phyloP scores from a whole-genome alignment of 1,140 invertebrate species.

The Monochamus saltuarius region DNA sequence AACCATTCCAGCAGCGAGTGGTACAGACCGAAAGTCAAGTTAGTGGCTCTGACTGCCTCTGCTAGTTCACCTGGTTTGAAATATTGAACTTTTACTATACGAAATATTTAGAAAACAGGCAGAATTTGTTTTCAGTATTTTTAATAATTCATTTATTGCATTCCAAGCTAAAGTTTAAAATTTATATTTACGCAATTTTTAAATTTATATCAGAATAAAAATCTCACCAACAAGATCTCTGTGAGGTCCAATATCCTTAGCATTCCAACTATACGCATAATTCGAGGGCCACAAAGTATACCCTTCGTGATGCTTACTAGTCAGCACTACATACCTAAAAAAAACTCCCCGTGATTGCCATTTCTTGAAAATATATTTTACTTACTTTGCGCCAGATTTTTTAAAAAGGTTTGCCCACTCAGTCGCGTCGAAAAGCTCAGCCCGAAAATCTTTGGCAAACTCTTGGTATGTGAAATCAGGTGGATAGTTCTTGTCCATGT shows the following conservation, averaged over 20 bases:
- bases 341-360: neutral
- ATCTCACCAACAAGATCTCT: constrained; percentile 72
- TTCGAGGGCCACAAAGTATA: constrained; percentile 87
- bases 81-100: neutral
- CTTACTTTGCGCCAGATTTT: constrained; percentile 75
- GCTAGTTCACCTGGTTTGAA: constrained; percentile 65
- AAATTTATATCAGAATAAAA: too few species aligned
- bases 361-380: neutral
- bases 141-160: too few species aligned
- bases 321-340: constrained; percentile 82
- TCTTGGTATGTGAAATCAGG: constrained; percentile 85
- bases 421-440: constrained; percentile 78
- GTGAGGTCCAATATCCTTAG: constrained; percentile 81
- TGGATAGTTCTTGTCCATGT: constrained; percentile 75
- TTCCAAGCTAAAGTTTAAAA: too few species aligned
- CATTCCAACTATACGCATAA: constrained; percentile 88
- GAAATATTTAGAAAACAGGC: neutral
- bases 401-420: constrained; percentile 75
- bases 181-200: too few species aligned
- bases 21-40: constrained; percentile 81
- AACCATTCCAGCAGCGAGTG: constrained; percentile 92
- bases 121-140: constrained; percentile 1
- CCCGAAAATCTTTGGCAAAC: constrained; percentile 78
- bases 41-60: constrained; percentile 65
- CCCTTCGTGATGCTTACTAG: constrained; percentile 94